Base-by-base conservation (phyloP, 2,797 vertebrate species). In the Nothura maculosa region DNA sequence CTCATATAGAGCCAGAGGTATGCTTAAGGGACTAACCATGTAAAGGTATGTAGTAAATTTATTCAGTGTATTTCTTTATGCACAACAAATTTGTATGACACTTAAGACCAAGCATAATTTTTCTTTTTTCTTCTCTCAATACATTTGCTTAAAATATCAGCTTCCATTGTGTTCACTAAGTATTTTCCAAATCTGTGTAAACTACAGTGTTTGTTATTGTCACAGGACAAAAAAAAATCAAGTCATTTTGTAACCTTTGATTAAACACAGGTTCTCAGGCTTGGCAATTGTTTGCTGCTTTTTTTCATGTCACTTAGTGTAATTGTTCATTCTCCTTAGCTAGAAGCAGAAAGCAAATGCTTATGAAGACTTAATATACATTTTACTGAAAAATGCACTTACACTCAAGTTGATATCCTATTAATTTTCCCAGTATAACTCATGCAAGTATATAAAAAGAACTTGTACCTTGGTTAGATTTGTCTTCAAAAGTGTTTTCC, bases 211-310 rank as follows among this genome's bases (percentile, higher is more conserved):
- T 34, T 45, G 32, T 67, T 86, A 54, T 81, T 92, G 70, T 85
- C 52, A 84, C 42, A 83, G 64, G 87, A 82, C 42, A 93, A 93
- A 89, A 93, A 89, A 93, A 87, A 72, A 79, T 27, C 61, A 68
- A 87, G 14, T 28, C 80, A 73, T 63, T 80, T 43, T 42, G 40
- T 13, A 94, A 54, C 50, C 48, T 76, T 69, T 81, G 76, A 79
- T 89, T 68, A 93, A 95, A 79, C 32, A 81, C 45, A 62, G 45
- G 27, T n/a, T 42, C 52, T 79, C 54, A 54, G 67, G 20, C 47
- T 48, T 52, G 58, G 34, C 42, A 21, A 24, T 19, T 50, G 30
- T 12, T 72, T 81, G 21, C 10, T 85, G 32, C n/a, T 62, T 89
- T 48, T 88, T 88, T 12, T 83, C 20, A 1, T 60, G 47, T 68